Conservation (phyloP, 2,113 vertebrate species). For the Labrus mixtus region DNA sequence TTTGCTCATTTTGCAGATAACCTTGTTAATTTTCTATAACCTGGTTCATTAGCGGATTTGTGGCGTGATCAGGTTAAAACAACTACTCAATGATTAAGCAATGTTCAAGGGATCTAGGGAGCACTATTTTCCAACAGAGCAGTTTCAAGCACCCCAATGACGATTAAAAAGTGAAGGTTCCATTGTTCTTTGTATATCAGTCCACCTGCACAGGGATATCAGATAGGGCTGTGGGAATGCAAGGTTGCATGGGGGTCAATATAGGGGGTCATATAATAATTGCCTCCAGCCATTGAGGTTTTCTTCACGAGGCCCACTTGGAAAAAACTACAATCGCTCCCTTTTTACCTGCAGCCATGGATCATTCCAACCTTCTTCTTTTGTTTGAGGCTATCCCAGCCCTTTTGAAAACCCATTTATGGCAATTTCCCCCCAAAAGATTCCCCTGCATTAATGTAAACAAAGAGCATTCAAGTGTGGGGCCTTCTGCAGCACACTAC, state of each 20-base stretch:
- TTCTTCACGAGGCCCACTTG: slow-evolving; percentile 38
- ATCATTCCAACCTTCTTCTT: slow-evolving; percentile 60
- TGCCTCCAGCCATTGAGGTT: slow-evolving; percentile 37
- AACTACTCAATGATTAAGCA: slow-evolving; percentile 11
- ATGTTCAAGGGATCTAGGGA: neutral
- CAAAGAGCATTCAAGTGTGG: slow-evolving; percentile 82
- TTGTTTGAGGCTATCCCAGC: slow-evolving; percentile 62
- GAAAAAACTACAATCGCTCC: slow-evolving; percentile 44
- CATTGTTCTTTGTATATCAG: slow-evolving; percentile 58
- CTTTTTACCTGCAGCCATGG: slow-evolving; percentile 71
- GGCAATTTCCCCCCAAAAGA: slow-evolving; percentile 76
- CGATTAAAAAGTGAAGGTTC: slow-evolving; percentile 9
- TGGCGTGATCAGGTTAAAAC: slow-evolving; percentile 3
- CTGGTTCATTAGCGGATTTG: slow-evolving; percentile 40
- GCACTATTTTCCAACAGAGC: slow-evolving; percentile 11
- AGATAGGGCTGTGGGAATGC: slow-evolving; percentile 49
- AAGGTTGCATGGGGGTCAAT: slow-evolving; percentile 28
- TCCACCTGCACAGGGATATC: slow-evolving; percentile 46
- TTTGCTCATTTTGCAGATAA: slow-evolving; percentile 65
- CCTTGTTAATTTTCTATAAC: slow-evolving; percentile 47
- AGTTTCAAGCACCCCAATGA: neutral
- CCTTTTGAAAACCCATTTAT: slow-evolving; percentile 81
- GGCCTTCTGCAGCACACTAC: slow-evolving; percentile 73
- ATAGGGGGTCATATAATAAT: slow-evolving; percentile 67
- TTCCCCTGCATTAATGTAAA: slow-evolving; percentile 83